Base-by-base conservation (phyloP, 2,888 invertebrate species). In the Drosophila neoperkinsi region DNA sequence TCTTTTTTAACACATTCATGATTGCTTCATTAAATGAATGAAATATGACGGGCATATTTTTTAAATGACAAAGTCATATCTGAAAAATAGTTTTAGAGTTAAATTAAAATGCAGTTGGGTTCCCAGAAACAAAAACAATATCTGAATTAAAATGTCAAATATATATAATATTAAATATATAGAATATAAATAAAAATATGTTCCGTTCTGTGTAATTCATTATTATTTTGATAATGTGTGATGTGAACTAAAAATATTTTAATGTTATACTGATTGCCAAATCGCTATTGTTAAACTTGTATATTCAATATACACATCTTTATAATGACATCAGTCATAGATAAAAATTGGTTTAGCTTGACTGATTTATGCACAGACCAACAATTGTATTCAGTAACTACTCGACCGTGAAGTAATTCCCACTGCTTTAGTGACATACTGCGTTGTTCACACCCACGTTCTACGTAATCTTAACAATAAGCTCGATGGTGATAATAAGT, bases 401-500 rank as follows among this genome's bases (percentile, higher is more conserved):
- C 11, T 51, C 34, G 41, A 43, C 53, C 49, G 31, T 25, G 31
- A 46, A 13, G 49, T 38, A 25, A 36, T 25, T 55, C 46, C 16
- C 46, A 41, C 31, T 49, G 21, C 21, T 43, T 57, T 33, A 31
- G 31, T 21, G 67, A 46, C 46, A 25, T 9, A 13, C 25, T 34
- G 41, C 33, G 16, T 34, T 55, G 36, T n/a, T 33, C 36, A 33
- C 7, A n/a, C 33, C 34, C 31, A 25, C 9, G 21, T 69, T 38
- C 13, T 31, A 18, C 28, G n/a, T 46, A 49, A 34, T 28, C 50
- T 71, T 51, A 56, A 31, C 36, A 56, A 43, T 51, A 53, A 13
- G 50, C 30, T 16, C 13, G 21, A 11, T 16, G 36, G 41, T 58
- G 74, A 65, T 65, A 57, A 49, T 57, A 41, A 49, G 34, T 58